Base-by-base conservation (phyloP, 1,140 invertebrate genomes). In the Cepaea nemoralis region DNA sequence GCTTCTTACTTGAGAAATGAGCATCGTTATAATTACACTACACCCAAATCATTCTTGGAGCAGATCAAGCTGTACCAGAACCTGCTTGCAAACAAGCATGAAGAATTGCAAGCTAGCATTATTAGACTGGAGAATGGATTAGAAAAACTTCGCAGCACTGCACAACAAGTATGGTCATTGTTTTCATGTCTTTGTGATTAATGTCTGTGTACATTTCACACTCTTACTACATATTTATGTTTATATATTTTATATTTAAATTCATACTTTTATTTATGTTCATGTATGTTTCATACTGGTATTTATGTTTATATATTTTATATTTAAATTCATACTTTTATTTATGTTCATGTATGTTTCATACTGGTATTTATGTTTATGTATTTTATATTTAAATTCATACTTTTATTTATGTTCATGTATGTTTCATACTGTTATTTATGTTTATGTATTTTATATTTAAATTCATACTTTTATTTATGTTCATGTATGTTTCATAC, bases 31-130 rank as follows among this genome's bases (percentile, higher is more conserved):
- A 99, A 98, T 91, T 99, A 99, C 88, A 99, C 97, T 0, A 99
- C 98, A 10, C 98, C 98, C 0, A 99, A 99, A 91, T 97, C 96
- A 84, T 99, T 97, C 92, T 91, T 99, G 42, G 97, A 99, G 90
- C 97, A 98, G 93, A 98, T 99, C 73, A 96, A 95, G 89, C 92
- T 99, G 24, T 99, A 98, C 90, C 94, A 94, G 0, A 97, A 97
- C 89, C 91, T 99, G 31, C 93, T 99, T 8, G 94, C 94, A 83
- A 93, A 94, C 75, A 98, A 98, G 93, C 94, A 95, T 24, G 91
- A 93, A 8, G 96, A 98, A 86, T 92, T 99, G 14, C 94, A 94
- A 77, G 94, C 94, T 16, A 96, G 97, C 88, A 96, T 98, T 42
- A 92, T 93, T 14, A 93, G 98, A 83, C 92, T 99, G 66, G 97